These are phyloP conservation scores for Bombus haemorrhoidalis DNA, from an alignment of 1,140 invertebrate genomes.

Conservation along the genomic window DNA sequence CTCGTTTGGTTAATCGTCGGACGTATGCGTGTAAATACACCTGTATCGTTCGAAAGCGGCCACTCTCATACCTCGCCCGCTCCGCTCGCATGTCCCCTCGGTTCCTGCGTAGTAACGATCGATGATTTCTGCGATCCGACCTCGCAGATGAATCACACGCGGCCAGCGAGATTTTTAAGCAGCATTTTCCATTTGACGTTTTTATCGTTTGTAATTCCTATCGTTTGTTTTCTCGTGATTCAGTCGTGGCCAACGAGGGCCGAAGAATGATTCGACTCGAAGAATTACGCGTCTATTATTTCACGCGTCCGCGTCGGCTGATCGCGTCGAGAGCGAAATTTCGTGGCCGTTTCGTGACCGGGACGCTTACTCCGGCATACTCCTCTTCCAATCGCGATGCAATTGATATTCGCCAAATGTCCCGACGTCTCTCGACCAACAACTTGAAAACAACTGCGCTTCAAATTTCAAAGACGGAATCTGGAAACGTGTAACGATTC, in stretches of 20 bases:
- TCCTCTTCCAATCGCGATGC: too few species aligned
- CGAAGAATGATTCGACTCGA: neutral
- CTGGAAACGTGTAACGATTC: too few species aligned
- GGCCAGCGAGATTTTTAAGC: neutral
- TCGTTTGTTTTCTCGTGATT: neutral
- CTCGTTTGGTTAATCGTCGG: constrained; percentile 76
- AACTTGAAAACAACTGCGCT: accelerated
- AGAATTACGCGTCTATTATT: constrained; percentile 41
- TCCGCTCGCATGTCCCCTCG: neutral
- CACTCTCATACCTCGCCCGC: constrained; percentile 13
- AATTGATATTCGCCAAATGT: neutral
- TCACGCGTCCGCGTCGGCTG: neutral
- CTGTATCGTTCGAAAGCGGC: constrained; percentile 29
- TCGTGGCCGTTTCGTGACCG: too few species aligned
- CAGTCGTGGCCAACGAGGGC: too few species aligned
- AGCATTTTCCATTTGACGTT: neutral
- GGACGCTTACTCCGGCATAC: too few species aligned
- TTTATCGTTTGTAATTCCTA: neutral
- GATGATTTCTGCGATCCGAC: neutral
- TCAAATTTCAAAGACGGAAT: too few species aligned
- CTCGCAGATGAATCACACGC: neutral
- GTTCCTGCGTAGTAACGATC: constrained; percentile 20
- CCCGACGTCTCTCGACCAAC: neutral
- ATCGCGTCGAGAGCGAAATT: neutral
- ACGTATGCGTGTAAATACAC: constrained; percentile 68